Percentiles rank a stretch among this genome's conserved stretches.
phyloP scores from a whole-genome alignment of 2,797 vertebrate species.

The Coregonus sp. region DNA sequence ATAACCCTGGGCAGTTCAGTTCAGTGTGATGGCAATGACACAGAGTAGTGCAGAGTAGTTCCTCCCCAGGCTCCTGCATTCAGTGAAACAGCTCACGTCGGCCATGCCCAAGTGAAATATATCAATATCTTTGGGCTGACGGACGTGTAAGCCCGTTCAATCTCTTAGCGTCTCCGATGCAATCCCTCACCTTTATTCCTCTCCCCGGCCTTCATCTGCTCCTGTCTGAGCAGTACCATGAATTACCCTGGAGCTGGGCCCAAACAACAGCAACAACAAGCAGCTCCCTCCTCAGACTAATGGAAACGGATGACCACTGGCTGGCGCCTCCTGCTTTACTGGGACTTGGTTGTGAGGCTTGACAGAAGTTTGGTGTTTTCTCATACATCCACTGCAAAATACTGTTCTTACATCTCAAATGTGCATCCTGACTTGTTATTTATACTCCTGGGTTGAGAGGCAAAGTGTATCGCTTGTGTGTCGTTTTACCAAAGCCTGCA shows the following conservation, averaged over 20 bases:
- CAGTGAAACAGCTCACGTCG: constrained; percentile 52
- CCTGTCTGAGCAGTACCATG: constrained; percentile 63
- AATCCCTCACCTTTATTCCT: constrained; percentile 74
- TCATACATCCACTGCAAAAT: constrained; percentile 46
- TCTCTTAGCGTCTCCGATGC: constrained; percentile 57
- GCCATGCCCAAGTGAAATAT: constrained; percentile 60
- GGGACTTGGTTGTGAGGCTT: constrained; percentile 41
- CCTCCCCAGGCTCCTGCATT: background rate
- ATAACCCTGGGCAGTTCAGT: background rate
- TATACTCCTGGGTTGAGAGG: constrained; percentile 16
- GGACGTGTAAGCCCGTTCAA: constrained; percentile 70
- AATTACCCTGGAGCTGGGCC: constrained; percentile 68
- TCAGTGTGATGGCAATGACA: background rate
- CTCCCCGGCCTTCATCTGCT: constrained; percentile 63
- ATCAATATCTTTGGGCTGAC: constrained; percentile 71
- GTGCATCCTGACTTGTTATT: constrained; percentile 26
- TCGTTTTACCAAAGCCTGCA: background rate
- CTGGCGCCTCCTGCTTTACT: constrained; percentile 27
- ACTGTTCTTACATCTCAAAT: background rate
- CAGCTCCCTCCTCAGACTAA: constrained; percentile 40
- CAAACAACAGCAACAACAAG: constrained; percentile 49
- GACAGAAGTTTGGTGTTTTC: constrained; percentile 51
- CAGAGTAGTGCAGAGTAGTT: constrained; percentile 10
- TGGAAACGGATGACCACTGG: constrained; percentile 62
- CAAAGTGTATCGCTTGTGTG: background rate